Base-by-base conservation (phyloP, 1,140 invertebrate species). In the Drosophila aff. region DNA sequence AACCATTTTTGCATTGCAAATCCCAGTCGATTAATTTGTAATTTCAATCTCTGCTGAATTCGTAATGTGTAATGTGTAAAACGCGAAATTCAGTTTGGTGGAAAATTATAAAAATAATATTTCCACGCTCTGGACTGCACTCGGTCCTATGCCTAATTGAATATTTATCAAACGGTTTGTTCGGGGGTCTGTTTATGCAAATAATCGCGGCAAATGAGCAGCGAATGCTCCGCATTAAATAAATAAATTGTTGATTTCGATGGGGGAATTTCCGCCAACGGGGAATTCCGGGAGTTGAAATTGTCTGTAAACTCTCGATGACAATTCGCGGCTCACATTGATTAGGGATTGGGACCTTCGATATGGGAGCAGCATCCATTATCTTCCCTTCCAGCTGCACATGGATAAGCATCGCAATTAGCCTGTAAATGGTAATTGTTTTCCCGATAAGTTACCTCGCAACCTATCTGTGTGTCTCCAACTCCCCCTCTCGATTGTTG, bases 81-180 rank as follows among this genome's bases (percentile, higher is more conserved):
- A 73, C 60, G 53, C 44, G 13, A 36, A 73, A 71, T 71, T 28
- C 67, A 71, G 67, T 71, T 68, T 57, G 49, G 40, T 68, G 63
- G 67, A 68, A 72, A 73, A 72, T 72, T 73, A 72, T 73, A 80
- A 77, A 84, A 78, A 78, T 69, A 61, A 75, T 79, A 72, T 64
- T 66, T 65, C 41, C 38, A 44, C 36, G 40, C 50, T 82, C 65
- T 67, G 55, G 44, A 46, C 65, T 65, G 43, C 44, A 49, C 41
- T 52, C 72, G 33, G 36, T 43, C 52, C 74, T 64, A 28, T 66
- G 72, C 60, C 55, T 84, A 87, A 87, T 89, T 89, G 81, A 89
- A 89, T 84, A 89, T 90, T 89, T 89, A 89, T 89, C 85, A 90
- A 89, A 67, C 47, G 49, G 72, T 66, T 85, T 36, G 43, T 72